These are phyloP conservation scores for Druceiella hillmani DNA, from an alignment of 2,888 invertebrate species.

Conservation along the genomic window DNA sequence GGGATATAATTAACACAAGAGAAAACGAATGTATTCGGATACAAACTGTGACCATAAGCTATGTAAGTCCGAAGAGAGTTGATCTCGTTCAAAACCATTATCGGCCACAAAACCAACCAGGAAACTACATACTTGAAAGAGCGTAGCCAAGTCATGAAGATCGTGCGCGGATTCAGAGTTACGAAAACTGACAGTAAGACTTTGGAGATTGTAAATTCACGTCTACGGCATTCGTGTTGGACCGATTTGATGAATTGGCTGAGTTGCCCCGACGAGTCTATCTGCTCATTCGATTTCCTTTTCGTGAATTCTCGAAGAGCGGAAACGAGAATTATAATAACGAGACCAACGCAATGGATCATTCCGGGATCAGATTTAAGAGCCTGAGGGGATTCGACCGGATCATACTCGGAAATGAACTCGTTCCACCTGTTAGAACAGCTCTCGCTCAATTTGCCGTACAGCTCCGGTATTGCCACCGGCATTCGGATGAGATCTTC, in stretches of 20 bases:
- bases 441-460: constrained; percentile 61
- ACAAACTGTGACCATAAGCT: too few relatives aligned
- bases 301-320: constrained; percentile 58
- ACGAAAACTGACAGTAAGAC: constrained; percentile 41
- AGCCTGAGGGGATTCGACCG: constrained; percentile 64
- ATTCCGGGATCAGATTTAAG: constrained; percentile 55
- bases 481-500: constrained; percentile 54
- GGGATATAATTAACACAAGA: constrained; percentile 39
- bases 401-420: constrained; percentile 72
- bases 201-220: constrained; percentile 40
- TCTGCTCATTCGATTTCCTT: constrained; percentile 37
- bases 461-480: constrained; percentile 59
- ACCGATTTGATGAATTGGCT: constrained; percentile 41
- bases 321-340: constrained; percentile 59
- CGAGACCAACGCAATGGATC: constrained; percentile 56
- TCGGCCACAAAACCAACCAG: too few relatives aligned
- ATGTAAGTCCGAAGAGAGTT: too few relatives aligned
- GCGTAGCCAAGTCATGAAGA: too few relatives aligned
- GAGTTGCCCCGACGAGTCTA: constrained; percentile 41
- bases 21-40: constrained; percentile 33
- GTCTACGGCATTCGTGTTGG: constrained; percentile 36
- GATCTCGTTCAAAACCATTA: too few relatives aligned
- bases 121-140: too few relatives aligned
- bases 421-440: constrained; percentile 75
- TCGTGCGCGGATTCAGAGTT: constrained; percentile 40